Conservation (phyloP, 2,888 invertebrate species). For the Stenolophus ochropezus region DNA sequence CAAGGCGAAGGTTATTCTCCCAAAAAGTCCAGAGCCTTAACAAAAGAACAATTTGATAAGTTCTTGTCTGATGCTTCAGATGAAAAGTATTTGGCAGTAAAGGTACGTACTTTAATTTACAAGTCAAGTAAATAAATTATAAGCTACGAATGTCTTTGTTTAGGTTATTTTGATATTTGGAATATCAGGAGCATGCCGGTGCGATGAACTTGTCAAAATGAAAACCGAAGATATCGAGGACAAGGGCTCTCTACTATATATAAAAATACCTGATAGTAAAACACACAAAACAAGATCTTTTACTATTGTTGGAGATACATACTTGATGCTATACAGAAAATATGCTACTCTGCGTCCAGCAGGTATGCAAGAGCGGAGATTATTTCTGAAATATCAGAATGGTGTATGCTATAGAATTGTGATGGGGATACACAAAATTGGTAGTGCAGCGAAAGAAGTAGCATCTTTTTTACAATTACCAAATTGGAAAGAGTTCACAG, state of each 20-base stretch:
- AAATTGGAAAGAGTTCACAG: no score
- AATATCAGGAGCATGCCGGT: background rate
- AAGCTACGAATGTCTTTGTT: no score
- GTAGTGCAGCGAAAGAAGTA: no score
- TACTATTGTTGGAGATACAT: no score
- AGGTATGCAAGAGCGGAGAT: no score
- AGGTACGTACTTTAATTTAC: background rate
- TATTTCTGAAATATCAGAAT: no score
- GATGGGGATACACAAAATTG: background rate
- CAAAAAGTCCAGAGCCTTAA: background rate
- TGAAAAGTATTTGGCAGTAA: background rate
- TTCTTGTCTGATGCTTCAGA: conserved; percentile 9
- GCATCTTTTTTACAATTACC: no score
- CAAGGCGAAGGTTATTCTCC: conserved; percentile 1
- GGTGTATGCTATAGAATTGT: no score
- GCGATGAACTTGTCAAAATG: no score
- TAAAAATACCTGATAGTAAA: no score
- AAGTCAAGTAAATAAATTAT: no score
- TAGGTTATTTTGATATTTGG: conserved; percentile 12
- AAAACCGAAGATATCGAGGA: background rate
- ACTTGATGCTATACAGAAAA: background rate
- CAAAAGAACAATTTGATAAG: conserved; percentile 10
- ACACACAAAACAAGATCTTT: no score
- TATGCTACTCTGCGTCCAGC: background rate
- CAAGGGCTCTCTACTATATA: background rate